These are phyloP conservation scores for Bombus impatiens DNA, from an alignment of 1,140 invertebrate species.

Conservation along the genomic window DNA sequence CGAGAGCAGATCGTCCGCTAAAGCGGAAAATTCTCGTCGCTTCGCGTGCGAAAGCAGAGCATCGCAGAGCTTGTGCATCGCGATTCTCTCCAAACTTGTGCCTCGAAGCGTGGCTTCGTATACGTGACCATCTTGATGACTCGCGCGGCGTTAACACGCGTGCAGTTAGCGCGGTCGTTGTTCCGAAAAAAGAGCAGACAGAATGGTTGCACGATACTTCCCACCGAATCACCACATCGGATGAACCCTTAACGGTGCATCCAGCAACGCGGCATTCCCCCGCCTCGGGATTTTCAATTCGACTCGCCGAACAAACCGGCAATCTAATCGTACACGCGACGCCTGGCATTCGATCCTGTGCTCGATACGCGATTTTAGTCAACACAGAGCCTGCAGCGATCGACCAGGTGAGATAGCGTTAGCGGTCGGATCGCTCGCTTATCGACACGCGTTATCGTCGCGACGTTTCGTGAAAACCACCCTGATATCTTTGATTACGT, in stretches of 20 bases:
- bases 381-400: neutral
- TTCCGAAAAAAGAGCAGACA: no score
- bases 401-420: neutral
- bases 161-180: constrained; percentile 10
- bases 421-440: neutral
- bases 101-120: neutral
- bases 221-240: constrained; percentile 42
- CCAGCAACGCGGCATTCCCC: neutral
- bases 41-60: neutral
- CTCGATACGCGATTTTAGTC: neutral
- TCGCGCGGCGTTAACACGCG: constrained; percentile 22
- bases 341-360: neutral
- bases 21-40: no score
- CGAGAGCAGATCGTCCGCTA: no score
- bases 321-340: neutral
- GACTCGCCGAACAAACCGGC: constrained; percentile 18
- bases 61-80: neutral
- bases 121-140: constrained; percentile 50
- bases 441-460: neutral
- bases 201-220: constrained; percentile 33
- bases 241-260: constrained; percentile 57
- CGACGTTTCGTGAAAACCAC: neutral
- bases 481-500: neutral
- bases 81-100: neutral
- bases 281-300: constrained; percentile 32